Base-by-base conservation (phyloP, 2,888 invertebrate species). In the Perizoma flavofasciatum region DNA sequence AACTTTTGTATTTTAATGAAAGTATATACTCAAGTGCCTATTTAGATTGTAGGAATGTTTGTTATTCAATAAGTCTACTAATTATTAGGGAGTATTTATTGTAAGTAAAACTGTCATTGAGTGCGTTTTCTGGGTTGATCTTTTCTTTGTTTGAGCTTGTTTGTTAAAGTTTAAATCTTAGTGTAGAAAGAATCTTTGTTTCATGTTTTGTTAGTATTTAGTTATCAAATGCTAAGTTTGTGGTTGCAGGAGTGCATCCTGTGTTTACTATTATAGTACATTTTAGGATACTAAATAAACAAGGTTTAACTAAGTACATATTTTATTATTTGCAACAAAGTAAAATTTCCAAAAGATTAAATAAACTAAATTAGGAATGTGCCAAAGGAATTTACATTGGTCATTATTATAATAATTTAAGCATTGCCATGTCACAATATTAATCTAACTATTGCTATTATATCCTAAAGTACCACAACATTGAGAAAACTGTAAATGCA, bases 351-450 rank as follows among this genome's bases (percentile, higher is more conserved):
- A 61, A 54, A 66, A 58, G 41, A 64, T 47, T 55, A 55, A 56
- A 50, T 55, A 55, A 56, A 50, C 55, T 62, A 59, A 57, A 60
- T 50, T 55, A 65, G 67, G 67, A 67, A 67, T 67, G 67, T 66
- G 50, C 51, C 54, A 61, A 49, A 57, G 57, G 59, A 65, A 63
- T 58, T 52, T 50, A 59, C 39, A 55, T 55, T 54, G 46, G 52
- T 60, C 49, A 63, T 51, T 34, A 44, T 33, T 48, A 53, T 37
- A 39, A 53, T 37, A 39, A 47, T 9, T 8, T 40, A 37, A 5
- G 37, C 37, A 37, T 37, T 6, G 7, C 37, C 37, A 37, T 37
- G 7, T 6, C 37, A 5, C 4, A 37, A 37, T 37, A 22, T 22
- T 22, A 22, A 3, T 4, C 37, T 37, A 37, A 37, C 4, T 37